Conservation (phyloP, 2,113 vertebrate species). For the Clarias batrachus region DNA sequence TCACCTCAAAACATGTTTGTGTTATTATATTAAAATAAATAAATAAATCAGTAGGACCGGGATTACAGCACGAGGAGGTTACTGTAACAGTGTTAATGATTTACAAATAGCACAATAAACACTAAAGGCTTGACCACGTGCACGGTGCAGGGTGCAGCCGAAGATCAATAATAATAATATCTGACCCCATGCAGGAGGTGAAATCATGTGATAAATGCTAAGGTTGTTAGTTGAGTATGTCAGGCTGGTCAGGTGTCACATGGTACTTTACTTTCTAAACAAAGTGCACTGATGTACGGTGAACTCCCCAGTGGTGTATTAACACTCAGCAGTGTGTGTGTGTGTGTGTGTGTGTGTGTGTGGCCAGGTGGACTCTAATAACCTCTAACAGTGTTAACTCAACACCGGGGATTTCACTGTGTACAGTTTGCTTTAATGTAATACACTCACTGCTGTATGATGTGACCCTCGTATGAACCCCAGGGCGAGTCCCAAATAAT, state of each 20-base stretch:
- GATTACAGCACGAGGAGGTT: not conserved
- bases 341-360: too few relatives aligned
- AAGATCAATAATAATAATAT: too few relatives aligned
- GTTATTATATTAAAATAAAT: not conserved
- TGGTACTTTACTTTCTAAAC: not conserved
- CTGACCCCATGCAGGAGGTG: not conserved
- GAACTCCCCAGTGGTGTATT: too few relatives aligned
- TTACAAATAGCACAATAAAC: not conserved
- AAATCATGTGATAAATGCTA: too few relatives aligned
- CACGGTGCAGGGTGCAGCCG: not conserved
- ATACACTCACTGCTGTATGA: not conserved
- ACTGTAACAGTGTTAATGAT: not conserved
- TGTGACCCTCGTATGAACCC: not conserved
- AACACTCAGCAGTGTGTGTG: too few relatives aligned
- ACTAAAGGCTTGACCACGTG: not conserved
- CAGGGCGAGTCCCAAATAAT: not conserved
- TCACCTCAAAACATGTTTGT: conserved; percentile 14
- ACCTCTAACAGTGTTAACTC: too few relatives aligned
- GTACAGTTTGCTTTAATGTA: not conserved
- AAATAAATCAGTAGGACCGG: not conserved
- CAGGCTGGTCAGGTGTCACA: not conserved
- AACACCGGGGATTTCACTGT: too few relatives aligned
- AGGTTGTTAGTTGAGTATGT: not conserved
- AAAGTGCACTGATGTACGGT: not conserved
- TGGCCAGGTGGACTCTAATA: too few relatives aligned